Conservation (phyloP, 2,113 vertebrate genomes). For the Sialia sialis region DNA sequence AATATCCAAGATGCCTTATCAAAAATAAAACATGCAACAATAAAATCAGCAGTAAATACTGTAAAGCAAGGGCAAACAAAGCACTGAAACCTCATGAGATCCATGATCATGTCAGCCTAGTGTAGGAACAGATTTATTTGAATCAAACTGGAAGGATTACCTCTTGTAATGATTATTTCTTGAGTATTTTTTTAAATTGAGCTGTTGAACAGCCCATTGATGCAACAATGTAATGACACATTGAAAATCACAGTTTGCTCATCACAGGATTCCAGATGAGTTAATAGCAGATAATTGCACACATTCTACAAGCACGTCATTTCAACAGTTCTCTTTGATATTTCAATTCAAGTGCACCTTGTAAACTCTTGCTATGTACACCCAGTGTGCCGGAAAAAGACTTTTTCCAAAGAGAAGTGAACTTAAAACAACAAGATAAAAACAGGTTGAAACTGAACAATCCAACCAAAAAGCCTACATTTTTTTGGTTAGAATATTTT, state of each 20-base stretch:
- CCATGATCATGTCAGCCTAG: conserved; percentile 7
- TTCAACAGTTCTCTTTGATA: conserved; percentile 45
- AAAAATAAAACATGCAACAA: not conserved
- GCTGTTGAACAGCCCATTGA: conserved; percentile 56
- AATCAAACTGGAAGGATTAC: conserved; percentile 41
- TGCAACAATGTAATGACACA: conserved; percentile 64
- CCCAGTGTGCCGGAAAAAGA: not conserved
- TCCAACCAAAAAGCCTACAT: not conserved
- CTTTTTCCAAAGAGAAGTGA: not conserved
- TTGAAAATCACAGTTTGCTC: conserved; percentile 67
- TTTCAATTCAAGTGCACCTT: conserved; percentile 44
- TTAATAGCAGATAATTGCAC: conserved; percentile 63
- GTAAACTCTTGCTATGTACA: conserved; percentile 7
- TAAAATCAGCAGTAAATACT: conserved; percentile 4
- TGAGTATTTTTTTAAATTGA: conserved; percentile 58
- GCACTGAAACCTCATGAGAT: conserved; percentile 28
- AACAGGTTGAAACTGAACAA: not conserved
- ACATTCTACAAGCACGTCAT: conserved; percentile 45
- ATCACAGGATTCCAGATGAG: conserved; percentile 59
- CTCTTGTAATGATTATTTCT: conserved; percentile 58
- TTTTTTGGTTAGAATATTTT: not conserved
- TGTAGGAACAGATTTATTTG: conserved; percentile 36
- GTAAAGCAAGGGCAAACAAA: conserved; percentile 27
- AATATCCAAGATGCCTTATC: not conserved
- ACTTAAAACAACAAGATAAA: not conserved